These are phyloP conservation scores for Sebastes goodei DNA, from an alignment of 2,797 vertebrate species.

Conservation along the genomic window DNA sequence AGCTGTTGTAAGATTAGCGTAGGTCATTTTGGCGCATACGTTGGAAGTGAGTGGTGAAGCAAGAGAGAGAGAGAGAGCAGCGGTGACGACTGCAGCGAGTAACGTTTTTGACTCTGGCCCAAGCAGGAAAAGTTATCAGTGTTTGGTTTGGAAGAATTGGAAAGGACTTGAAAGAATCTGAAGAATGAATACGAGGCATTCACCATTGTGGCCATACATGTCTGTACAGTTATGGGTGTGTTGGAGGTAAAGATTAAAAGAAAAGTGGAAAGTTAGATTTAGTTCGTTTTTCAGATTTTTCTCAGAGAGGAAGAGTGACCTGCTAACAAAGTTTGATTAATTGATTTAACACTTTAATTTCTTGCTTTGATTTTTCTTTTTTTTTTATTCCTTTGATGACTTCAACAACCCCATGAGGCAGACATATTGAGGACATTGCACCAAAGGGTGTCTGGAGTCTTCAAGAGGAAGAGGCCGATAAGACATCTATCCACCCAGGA, in stretches of 20 bases:
- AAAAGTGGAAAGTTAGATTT: background rate
- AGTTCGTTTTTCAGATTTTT: background rate
- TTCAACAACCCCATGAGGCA: conserved; percentile 17
- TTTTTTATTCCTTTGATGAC: conserved; percentile 38
- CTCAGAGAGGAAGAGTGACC: conserved; percentile 2
- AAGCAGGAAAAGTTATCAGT: too few species aligned
- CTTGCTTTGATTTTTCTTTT: conserved; percentile 26
- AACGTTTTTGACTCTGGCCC: too few species aligned
- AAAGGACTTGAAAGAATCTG: too few species aligned
- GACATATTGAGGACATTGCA: conserved; percentile 17
- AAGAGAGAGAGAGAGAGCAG: too few species aligned
- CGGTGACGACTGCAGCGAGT: too few species aligned
- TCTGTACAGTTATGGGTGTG: background rate
- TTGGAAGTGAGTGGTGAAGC: too few species aligned
- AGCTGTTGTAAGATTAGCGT: too few species aligned
- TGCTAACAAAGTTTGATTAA: conserved; percentile 37
- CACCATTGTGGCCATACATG: background rate
- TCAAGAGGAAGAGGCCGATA: conserved; percentile 16
- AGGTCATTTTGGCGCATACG: too few species aligned
- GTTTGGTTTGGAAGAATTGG: too few species aligned
- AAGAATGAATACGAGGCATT: too few species aligned
- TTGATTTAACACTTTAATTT: conserved; percentile 41
- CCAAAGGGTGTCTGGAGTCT: conserved; percentile 26
- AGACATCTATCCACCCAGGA: conserved; percentile 32
- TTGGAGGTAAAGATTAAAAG: background rate